These are phyloP conservation scores for Neopelma chrysocephalum DNA, from an alignment of 2,797 vertebrate genomes.

Conservation along the genomic window DNA sequence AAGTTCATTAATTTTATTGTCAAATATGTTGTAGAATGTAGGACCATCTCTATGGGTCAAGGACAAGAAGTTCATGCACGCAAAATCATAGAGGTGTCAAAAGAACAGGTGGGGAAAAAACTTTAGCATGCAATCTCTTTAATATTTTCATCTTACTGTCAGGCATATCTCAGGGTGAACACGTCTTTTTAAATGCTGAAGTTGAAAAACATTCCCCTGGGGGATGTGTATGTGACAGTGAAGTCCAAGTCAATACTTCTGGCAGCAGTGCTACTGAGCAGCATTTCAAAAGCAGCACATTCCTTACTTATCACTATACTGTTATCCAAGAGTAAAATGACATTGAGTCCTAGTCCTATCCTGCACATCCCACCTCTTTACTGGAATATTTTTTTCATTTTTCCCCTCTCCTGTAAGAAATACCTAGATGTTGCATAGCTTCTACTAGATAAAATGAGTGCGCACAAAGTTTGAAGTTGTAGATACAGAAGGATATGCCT, in stretches of 20 bases:
- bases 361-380: neutral
- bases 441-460: neutral
- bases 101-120: constrained; percentile 73
- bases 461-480: neutral
- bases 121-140: neutral
- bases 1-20: neutral
- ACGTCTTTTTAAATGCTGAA: neutral
- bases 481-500: neutral
- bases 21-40: constrained; percentile 70
- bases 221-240: neutral
- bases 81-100: constrained; percentile 79
- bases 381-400: neutral
- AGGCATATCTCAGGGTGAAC: neutral
- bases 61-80: constrained; percentile 86
- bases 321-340: neutral
- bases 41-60: constrained; percentile 87
- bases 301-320: neutral
- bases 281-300: neutral
- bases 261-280: neutral
- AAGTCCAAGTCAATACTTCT: neutral
- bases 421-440: neutral
- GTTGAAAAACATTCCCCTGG: neutral
- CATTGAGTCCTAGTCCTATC: neutral
- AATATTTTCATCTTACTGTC: neutral
- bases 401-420: neutral